Base-by-base conservation (phyloP, 2,113 vertebrate genomes). In the Peromyscus leucopus region DNA sequence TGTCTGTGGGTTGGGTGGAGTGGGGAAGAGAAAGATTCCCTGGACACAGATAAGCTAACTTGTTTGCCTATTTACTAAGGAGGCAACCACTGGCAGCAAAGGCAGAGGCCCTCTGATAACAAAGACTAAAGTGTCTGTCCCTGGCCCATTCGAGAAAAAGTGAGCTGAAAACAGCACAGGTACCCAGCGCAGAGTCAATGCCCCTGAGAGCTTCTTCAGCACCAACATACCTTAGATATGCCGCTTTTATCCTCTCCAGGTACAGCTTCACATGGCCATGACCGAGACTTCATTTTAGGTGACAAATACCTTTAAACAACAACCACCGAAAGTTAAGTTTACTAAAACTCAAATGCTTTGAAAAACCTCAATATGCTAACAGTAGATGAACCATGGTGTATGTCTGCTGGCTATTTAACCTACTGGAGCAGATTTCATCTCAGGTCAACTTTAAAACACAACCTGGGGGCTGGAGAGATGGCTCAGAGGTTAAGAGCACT, bases 281-380 rank as follows among this genome's bases (percentile, higher is more conserved):
- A 89, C 0, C 31, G 5, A 82, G 51, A 71, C 0, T 9, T 94
- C 79, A 76, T 95, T 67, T 98, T 99, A 95, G 98, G 98, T 95
- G 98, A 98, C 71, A 99, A 95, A 95, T 99, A 99, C 95, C 99
- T 99, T 93, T 55, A 97, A 93, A 59, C 48, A 75, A 69, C 17
- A 72, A 36, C 26, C 4, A 63, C 17, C 11, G 55, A 57, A 55
- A 3, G 65, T 31, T 74, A 12, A 15, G 31, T 67, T 90, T 57
- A 57, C 26, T 48, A 55, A 97, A 94, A 42, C 92, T 71, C 86
- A 13, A 96, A 94, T 65, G 61, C 13, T 86, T 93, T 93, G 63
- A 97, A 96, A 96, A 74, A 83, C 91, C n/a, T 8, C 55, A 89
- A 75, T 33, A 93, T 12, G 57, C 76, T 88, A 90, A 90, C 88